A percentile compares a stretch with the other conserved stretches of the same genome.
phyloP scores from a whole-genome alignment of 2,113 vertebrate genomes.

The Sula dactylatra region DNA sequence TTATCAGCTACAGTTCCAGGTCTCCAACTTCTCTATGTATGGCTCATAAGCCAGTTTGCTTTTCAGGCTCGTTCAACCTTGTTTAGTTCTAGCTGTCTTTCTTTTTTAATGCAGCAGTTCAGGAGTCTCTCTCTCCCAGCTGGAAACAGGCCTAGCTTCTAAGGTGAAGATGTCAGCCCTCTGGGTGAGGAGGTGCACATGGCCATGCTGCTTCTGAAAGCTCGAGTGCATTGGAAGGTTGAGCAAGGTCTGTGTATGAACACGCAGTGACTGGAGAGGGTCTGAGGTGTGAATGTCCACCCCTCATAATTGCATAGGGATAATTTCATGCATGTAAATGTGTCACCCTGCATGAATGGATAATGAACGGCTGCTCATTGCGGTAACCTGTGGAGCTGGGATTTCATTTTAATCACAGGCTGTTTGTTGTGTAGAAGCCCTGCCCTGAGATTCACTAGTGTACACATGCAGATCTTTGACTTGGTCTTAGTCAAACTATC shows the following conservation, averaged over 20 bases:
- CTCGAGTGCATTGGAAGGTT: background rate
- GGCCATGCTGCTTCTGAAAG: background rate
- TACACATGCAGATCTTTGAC: background rate
- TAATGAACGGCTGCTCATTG: background rate
- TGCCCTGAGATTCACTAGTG: conserved; percentile 14
- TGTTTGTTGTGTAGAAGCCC: conserved; percentile 4
- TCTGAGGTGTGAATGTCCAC: background rate
- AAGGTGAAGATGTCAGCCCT: background rate
- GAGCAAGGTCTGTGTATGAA: background rate
- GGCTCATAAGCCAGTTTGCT: background rate
- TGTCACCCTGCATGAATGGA: background rate
- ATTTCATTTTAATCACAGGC: conserved; percentile 33
- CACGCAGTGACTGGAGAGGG: background rate
- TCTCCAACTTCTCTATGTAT: background rate
- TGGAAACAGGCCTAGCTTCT: background rate
- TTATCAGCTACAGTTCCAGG: background rate
- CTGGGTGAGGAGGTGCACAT: background rate
- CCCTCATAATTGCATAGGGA: background rate
- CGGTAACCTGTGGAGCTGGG: background rate
- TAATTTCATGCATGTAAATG: background rate
- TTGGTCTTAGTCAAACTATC: background rate
- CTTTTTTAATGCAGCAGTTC: background rate
- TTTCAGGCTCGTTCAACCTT: background rate
- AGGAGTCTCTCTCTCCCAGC: background rate
- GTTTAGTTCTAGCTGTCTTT: background rate